Base-by-base conservation (phyloP, 2,113 vertebrate genomes). In the Pelmatolapia mariae region DNA sequence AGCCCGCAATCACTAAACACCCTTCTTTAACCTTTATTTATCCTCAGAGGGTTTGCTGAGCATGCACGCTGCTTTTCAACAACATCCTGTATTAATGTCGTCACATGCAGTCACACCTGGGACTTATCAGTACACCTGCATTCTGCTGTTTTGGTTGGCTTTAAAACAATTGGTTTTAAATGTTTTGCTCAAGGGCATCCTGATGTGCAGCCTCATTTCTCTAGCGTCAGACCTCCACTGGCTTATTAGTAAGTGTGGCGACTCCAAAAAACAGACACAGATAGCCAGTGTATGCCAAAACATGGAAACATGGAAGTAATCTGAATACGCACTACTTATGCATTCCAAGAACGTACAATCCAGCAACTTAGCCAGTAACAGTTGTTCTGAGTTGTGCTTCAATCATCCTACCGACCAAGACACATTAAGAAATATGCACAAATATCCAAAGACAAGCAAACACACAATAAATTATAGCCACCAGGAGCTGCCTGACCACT, bases 401-500 rank as follows among this genome's bases (percentile, higher is more conserved):
- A 5, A 5, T 84, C 57, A 33, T 19, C 63, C 47, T 16, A 5
- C 66, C 24, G 56, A 38, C 80, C 59, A 86, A 63, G 26, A 84
- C 5, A 0, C 45, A 33, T 78, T 52, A 78, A 52, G 10, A 78
- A 52, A 52, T 63, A 63, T 33, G 45, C 50, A 76, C 24, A 54
- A 53, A 79, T 38, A 89, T 52, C 73, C 81, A 54, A 19, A 63
- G 71, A 78, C 36, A 63, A 13, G 26, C 68, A 66, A 50, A 86
- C 81, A 85, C 87, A 87, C 81, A 85, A 87, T 88, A 92, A 94
- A 96, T 95, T 92, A 94, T 89, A 95, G 86, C 93, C 89, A 93
- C 91, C 92, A 84, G 91, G 90, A 93, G 91, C 89, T 43, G 91
- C 90, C 93, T 93, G 92, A 95, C 93, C 91, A 12, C 92, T 89